phyloP scores from a whole-genome alignment of 92 coral and sea anemone species.

The Diadumene lineata region DNA sequence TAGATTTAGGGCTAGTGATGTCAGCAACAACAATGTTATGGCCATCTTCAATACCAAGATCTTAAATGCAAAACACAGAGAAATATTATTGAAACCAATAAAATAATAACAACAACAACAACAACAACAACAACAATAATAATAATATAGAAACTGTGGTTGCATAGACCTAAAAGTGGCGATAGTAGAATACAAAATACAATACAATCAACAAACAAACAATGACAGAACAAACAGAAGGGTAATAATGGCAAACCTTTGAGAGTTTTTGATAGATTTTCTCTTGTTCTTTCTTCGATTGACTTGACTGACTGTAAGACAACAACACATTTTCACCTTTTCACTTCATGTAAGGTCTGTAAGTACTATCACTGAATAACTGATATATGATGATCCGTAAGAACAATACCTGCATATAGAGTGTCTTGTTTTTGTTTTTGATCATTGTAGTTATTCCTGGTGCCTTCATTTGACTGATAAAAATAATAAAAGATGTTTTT shows the following conservation, averaged over 20 bases:
- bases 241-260: no score
- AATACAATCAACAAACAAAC: not conserved
- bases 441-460: constrained; percentile 94
- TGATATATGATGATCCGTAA: no score
- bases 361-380: no score
- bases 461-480: constrained; percentile 90
- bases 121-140: not conserved
- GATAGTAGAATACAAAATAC: not conserved
- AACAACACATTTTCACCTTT: not conserved
- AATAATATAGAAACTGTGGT: not conserved
- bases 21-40: constrained; percentile 94
- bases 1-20: constrained; percentile 86
- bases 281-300: constrained; percentile 84
- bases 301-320: constrained; percentile 81
- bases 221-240: not conserved
- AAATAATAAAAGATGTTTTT: not conserved
- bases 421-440: constrained; percentile 88
- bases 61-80: constrained; percentile 34
- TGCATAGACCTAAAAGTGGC: no score
- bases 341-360: no score
- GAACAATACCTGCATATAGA: constrained; percentile 97
- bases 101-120: not conserved
- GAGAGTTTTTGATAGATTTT: constrained; percentile 69
- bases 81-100: not conserved
- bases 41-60: constrained; percentile 81